Evolutionary conservation across 2,888 invertebrate species (phyloP), one percentile per base, ranked within the genome.

Genomic region (Cosmia pyralina): DNA sequence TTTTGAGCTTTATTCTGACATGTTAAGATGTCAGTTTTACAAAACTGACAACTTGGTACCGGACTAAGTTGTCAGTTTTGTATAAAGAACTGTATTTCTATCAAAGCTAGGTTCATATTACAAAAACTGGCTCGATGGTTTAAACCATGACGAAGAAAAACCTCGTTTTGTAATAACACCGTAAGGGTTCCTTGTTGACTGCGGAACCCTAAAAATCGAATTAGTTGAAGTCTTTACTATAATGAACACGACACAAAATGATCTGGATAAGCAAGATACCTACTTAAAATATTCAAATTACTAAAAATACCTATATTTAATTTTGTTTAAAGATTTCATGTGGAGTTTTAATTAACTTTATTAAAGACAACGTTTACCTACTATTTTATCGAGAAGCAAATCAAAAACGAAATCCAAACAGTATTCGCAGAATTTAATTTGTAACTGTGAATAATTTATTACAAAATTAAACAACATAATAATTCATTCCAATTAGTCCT

Each of bases 401-500:
- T 46, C 5, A 50, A 65, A 50, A 72, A 41, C 15, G 7, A 57
- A 60, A 44, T 15, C 11, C 10, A 6, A 38, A 50, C 34, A 13
- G 6, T 13, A 0, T 46, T 57, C 15, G 0, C 52, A 58, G 57
- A 79, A 50, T 55, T n/a, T 7, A 55, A 62, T 62, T 55, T 15
- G 22, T 34, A 62, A 79, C 22, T 38, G 8, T 55, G 8, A 17
- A 55, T 1, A 17, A n/a, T 44, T 48, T 48, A 53, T 66, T 55
- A 64, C 48, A 15, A 57, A 57, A n/a, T 64, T 52, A 60, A 52
- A 57, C 19, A 48, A 65, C 46, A n/a, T 50, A 57, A n/a, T 55
- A 69, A 81, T 70, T 68, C 74, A 68, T 68, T 68, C 13, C 67
- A 82, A 74, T 78, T 57, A 74, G 28, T 38, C 13, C 44, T 66